Conservation (phyloP, 2,797 vertebrate species). For the Tapirus indicus region DNA sequence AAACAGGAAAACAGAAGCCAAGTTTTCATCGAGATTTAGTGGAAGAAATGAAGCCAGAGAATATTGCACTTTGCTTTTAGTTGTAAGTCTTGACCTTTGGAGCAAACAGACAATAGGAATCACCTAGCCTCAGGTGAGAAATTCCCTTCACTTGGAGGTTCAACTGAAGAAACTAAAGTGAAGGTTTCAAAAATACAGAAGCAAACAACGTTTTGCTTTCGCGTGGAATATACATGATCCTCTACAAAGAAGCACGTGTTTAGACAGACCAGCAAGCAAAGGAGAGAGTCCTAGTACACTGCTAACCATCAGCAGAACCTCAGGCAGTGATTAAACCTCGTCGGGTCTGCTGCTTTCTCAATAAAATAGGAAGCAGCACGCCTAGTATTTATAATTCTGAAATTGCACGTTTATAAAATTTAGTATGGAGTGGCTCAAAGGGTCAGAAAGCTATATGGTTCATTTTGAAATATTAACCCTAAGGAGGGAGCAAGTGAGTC, state of each 20-base stretch:
- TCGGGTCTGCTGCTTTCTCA: not conserved
- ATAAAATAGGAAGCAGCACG: not conserved
- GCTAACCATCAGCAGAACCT: not conserved
- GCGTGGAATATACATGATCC: not conserved
- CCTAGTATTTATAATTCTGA: not conserved
- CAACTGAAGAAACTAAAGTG: not conserved
- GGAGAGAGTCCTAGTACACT: not conserved
- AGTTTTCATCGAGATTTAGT: not conserved
- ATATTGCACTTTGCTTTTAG: not conserved
- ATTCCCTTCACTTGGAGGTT: not conserved
- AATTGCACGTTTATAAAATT: constrained; percentile 26
- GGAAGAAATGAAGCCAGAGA: not conserved
- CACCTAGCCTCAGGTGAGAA: not conserved
- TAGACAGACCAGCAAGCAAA: not conserved
- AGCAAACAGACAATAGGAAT: not conserved
- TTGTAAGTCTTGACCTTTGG: not conserved
- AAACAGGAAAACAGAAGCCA: not conserved
- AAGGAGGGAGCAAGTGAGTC: not conserved
- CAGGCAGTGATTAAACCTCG: not conserved
- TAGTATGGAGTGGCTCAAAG: constrained; percentile 17
- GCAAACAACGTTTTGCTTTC: not conserved
- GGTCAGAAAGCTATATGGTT: not conserved
- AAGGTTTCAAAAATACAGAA: not conserved
- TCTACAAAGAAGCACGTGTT: not conserved
- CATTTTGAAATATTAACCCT: constrained; percentile 8